These are phyloP conservation scores for Caenorhabditis brenneri DNA, from an alignment of 1,140 invertebrate genomes.

Conservation along the genomic window DNA sequence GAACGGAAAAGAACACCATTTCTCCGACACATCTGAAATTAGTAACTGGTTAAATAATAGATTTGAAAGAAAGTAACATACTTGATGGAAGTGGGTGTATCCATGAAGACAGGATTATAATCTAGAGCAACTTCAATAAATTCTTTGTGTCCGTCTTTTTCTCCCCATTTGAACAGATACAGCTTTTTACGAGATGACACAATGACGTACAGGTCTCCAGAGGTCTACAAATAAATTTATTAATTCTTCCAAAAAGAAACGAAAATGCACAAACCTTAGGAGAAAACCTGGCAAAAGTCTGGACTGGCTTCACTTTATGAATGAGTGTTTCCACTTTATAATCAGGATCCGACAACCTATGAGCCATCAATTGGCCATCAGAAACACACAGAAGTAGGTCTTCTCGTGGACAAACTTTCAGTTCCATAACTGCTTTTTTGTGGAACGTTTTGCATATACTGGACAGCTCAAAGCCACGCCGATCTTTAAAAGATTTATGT, in stretches of 20 bases:
- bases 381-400: slow-evolving; percentile 40
- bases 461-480: not conserved
- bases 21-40: slow-evolving; percentile 30
- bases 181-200: slow-evolving; percentile 25
- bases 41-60: no score
- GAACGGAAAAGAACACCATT: not conserved
- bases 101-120: not conserved
- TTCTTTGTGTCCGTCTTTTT: slow-evolving; percentile 38
- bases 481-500: slow-evolving; percentile 23
- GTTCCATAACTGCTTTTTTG: slow-evolving; percentile 5
- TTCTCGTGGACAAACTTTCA: slow-evolving; percentile 30
- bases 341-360: slow-evolving; percentile 13
- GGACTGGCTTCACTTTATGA: slow-evolving; percentile 21
- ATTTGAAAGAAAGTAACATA: not conserved
- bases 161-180: slow-evolving; percentile 38
- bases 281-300: slow-evolving; percentile 14
- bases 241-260: not conserved
- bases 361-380: slow-evolving; percentile 44
- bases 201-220: slow-evolving; percentile 39
- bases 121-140: slow-evolving; percentile 35
- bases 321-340: slow-evolving; percentile 31
- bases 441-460: slow-evolving; percentile 8
- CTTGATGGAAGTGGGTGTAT: slow-evolving; percentile 14
- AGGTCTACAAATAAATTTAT: not conserved
- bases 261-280: not conserved